Evolutionary conservation across 2,113 vertebrate genomes (phyloP).

Genomic region (Pomatorhinus ruficollis): DNA sequence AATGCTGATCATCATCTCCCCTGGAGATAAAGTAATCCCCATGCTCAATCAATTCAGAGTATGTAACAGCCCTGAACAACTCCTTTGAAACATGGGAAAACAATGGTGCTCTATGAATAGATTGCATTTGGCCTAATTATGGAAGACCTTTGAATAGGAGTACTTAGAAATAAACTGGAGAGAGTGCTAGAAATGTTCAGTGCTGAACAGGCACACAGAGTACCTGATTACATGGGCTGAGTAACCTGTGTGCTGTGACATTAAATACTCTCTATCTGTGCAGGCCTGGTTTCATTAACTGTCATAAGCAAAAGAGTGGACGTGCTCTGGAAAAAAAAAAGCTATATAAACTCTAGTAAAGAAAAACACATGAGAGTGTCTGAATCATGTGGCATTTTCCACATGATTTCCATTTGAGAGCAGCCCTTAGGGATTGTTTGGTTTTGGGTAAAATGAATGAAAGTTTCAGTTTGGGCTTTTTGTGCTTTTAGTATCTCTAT

Average conservation of each 20-base stretch:
- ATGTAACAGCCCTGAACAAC: not conserved
- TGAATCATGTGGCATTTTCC: not conserved
- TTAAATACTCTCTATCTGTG: not conserved
- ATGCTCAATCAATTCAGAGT: slow-evolving; percentile 10
- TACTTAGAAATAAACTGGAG: not conserved
- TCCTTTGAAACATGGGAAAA: slow-evolving; percentile 25
- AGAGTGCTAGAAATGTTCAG: not conserved
- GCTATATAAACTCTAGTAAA: not conserved
- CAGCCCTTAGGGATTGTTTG: not conserved
- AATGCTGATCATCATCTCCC: slow-evolving; percentile 43
- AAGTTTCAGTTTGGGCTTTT: not conserved
- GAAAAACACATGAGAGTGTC: not conserved
- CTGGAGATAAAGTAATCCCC: slow-evolving; percentile 45
- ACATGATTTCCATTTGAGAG: not conserved
- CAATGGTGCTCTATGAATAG: not conserved
- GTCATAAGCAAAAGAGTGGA: not conserved
- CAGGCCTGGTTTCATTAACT: not conserved
- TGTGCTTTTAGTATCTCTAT: not conserved
- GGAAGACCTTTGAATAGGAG: not conserved
- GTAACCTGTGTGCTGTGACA: not conserved
- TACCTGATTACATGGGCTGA: not conserved
- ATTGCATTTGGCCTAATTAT: slow-evolving; percentile 14
- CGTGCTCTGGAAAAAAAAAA: not conserved
- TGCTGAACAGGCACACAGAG: not conserved
- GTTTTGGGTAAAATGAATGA: not conserved